A percentile compares a stretch with the other conserved stretches of the same genome.
These are phyloP conservation scores for Agriotes lineatus DNA, from an alignment of 2,888 invertebrate species.

Conservation along the genomic window DNA sequence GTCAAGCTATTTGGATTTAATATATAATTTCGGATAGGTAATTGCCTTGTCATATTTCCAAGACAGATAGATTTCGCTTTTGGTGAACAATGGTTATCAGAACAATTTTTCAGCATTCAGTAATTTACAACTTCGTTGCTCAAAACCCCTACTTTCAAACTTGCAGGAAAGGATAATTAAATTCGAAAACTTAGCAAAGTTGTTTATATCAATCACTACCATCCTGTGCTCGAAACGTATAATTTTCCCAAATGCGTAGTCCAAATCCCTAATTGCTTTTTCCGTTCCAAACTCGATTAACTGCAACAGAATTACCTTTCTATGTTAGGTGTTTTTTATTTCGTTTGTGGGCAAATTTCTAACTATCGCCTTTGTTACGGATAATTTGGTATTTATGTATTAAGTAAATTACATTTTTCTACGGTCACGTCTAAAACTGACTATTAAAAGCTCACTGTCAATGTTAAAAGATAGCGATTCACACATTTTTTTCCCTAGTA, in stretches of 20 bases:
- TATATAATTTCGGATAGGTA: no score
- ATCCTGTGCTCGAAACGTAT: conserved; percentile 12
- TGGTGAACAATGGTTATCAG: neutral
- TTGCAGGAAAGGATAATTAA: conserved; percentile 1
- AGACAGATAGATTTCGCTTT: neutral
- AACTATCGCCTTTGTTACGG: neutral
- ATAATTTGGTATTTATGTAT: no score
- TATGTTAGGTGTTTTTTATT: neutral
- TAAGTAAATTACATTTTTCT: no score
- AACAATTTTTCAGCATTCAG: neutral
- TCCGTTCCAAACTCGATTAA: conserved; percentile 21
- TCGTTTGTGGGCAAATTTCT: neutral
- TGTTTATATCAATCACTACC: conserved; percentile 20
- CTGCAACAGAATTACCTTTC: conserved; percentile 11
- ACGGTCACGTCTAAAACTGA: no score
- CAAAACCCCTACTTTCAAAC: neutral
- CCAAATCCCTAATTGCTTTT: conserved; percentile 24
- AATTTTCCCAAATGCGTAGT: conserved; percentile 21
- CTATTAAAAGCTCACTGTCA: no score
- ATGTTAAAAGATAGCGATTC: no score
- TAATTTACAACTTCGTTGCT: neutral
- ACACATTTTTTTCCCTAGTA: no score
- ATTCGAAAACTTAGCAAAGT: conserved; percentile 3
- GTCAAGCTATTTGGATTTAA: no score
- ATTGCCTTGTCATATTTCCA: no score